These are phyloP conservation scores for Desmodus rotundus DNA, from an alignment of 2,113 vertebrate species.

Conservation along the genomic window DNA sequence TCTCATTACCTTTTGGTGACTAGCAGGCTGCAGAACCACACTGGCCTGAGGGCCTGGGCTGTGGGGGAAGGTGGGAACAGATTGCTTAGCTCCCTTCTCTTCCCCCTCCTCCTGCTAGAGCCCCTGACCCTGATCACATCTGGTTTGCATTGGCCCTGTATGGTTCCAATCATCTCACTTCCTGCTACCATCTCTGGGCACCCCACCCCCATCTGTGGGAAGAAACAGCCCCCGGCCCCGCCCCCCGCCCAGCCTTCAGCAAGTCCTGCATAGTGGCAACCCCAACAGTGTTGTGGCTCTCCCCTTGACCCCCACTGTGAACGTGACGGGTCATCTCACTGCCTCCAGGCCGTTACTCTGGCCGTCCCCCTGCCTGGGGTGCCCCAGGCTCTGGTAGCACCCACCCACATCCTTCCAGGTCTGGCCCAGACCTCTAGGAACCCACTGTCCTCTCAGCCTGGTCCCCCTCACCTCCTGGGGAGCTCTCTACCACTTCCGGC, in stretches of 20 bases:
- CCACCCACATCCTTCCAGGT: neutral
- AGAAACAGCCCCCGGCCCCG: neutral
- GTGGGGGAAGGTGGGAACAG: neutral
- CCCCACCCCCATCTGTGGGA: slow-evolving; percentile 20
- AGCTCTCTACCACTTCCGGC: neutral
- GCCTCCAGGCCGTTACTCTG: neutral
- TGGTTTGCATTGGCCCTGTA: slow-evolving; percentile 77
- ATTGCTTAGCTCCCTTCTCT: neutral
- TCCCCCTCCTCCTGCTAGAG: neutral
- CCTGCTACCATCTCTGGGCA: slow-evolving; percentile 83
- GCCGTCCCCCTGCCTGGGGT: neutral
- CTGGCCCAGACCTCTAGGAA: neutral
- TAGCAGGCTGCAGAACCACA: neutral
- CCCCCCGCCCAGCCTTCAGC: neutral
- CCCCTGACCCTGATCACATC: slow-evolving; percentile 70
- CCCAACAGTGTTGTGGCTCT: neutral
- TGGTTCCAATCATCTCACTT: slow-evolving; percentile 82
- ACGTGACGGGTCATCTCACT: neutral
- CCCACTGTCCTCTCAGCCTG: neutral
- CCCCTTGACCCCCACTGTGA: neutral
- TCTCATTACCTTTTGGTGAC: neutral
- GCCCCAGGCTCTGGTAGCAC: neutral
- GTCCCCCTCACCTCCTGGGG: neutral
- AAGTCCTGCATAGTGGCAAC: neutral
- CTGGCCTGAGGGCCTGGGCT: neutral